A percentile compares a stretch with the other conserved stretches of the same genome.
These are phyloP conservation scores for Epiblema foenella DNA, from an alignment of 2,888 invertebrate species.

Conservation along the genomic window DNA sequence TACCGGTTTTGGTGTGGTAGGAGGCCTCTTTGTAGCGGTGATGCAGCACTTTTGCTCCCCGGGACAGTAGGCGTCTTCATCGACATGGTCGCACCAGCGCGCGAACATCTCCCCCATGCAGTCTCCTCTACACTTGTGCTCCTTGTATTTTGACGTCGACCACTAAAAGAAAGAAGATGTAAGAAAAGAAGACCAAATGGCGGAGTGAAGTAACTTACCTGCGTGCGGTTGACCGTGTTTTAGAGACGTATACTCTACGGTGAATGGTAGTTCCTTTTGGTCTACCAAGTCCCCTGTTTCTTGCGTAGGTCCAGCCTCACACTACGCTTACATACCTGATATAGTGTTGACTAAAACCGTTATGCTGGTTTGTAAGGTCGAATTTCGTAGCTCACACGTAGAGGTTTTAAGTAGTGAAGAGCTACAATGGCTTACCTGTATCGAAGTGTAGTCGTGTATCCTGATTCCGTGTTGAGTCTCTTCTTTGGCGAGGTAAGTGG, in stretches of 20 bases:
- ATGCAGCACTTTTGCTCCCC: conserved; percentile 27
- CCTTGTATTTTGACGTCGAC: conserved; percentile 22
- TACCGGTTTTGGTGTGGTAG: conserved; percentile 16
- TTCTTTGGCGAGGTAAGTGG: too few relatives aligned
- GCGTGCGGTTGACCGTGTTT: not conserved
- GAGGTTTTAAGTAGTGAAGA: not conserved
- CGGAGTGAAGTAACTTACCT: not conserved
- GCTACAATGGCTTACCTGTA: not conserved
- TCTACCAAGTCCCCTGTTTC: too few relatives aligned
- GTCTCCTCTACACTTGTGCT: conserved; percentile 14
- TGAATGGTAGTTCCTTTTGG: too few relatives aligned
- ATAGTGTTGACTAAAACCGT: not conserved
- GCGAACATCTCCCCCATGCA: conserved; percentile 86
- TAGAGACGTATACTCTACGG: too few relatives aligned
- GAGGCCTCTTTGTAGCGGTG: conserved; percentile 9
- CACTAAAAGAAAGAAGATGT: conserved; percentile 6
- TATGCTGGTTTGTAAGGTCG: not conserved
- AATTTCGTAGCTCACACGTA: not conserved
- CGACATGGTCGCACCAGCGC: conserved; percentile 90
- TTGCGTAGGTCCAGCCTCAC: not conserved
- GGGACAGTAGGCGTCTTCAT: conserved; percentile 82
- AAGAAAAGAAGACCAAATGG: not conserved
- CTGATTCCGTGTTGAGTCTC: not conserved
- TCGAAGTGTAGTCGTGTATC: not conserved
- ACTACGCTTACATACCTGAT: not conserved